These are phyloP conservation scores for Crotophaga sulcirostris DNA, from an alignment of 2,113 vertebrate species.

Conservation along the genomic window DNA sequence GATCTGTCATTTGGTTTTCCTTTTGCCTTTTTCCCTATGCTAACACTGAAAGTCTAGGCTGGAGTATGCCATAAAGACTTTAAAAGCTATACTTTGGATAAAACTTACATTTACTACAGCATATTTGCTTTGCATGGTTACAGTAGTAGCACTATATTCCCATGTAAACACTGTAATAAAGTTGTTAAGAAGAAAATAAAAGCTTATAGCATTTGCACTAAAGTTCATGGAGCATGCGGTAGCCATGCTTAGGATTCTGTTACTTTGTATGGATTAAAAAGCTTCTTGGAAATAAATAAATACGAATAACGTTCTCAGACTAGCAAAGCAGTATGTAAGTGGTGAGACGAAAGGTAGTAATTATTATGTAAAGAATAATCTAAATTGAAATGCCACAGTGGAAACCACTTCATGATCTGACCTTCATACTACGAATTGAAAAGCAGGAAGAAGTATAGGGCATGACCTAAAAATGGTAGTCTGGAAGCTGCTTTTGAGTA, in stretches of 20 bases:
- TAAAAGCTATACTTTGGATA: not conserved
- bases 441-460: not conserved
- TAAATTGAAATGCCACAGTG: not conserved
- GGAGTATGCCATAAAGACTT: not conserved
- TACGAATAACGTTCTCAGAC: not conserved
- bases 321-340: not conserved
- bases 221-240: slow-evolving; percentile 39
- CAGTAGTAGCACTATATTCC: not conserved
- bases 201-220: not conserved
- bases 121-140: slow-evolving; percentile 14
- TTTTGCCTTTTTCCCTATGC: not conserved
- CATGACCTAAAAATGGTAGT: not conserved
- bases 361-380: not conserved
- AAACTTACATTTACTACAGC: slow-evolving; percentile 8
- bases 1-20: not conserved
- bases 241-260: not conserved
- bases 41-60: not conserved
- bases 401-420: not conserved
- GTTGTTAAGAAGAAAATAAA: slow-evolving; percentile 20
- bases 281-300: slow-evolving; percentile 3
- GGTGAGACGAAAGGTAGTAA: not conserved
- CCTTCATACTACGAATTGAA: not conserved
- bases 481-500: not conserved
- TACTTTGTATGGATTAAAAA: slow-evolving; percentile 10
- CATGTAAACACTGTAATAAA: slow-evolving; percentile 17